Conservation (phyloP, 1,140 invertebrate genomes). For the Copidosoma floridanum region DNA sequence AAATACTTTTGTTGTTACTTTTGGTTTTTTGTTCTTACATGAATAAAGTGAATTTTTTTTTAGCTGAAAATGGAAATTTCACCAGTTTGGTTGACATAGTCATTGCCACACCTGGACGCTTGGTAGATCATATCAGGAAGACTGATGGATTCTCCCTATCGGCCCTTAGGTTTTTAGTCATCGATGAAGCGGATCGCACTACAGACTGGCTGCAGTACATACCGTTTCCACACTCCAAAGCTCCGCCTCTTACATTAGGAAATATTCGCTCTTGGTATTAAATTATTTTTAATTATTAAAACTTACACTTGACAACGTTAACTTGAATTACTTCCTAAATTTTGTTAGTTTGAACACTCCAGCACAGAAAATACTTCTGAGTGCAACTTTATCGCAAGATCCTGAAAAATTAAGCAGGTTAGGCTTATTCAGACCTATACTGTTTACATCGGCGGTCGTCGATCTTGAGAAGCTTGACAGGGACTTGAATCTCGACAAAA, state of each 20-base stretch:
- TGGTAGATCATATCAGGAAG: constrained; percentile 88
- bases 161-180: constrained; percentile 80
- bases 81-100: constrained; percentile 79
- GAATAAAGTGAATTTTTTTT: constrained; percentile 29
- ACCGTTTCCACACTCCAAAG: constrained; percentile 45
- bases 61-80: constrained; percentile 54
- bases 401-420: constrained; percentile 89
- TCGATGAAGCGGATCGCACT: constrained; percentile 95
- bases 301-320: constrained; percentile 17
- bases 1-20: constrained; percentile 35
- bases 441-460: constrained; percentile 76
- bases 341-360: constrained; percentile 55
- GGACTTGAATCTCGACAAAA: constrained; percentile 37
- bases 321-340: constrained; percentile 40
- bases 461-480: constrained; percentile 50
- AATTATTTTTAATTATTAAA: constrained; percentile 5
- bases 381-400: constrained; percentile 93
- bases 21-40: constrained; percentile 4
- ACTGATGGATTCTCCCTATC: constrained; percentile 84
- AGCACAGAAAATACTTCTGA: constrained; percentile 92
- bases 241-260: constrained; percentile 37
- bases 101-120: constrained; percentile 87
- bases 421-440: constrained; percentile 84
- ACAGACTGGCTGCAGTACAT: constrained; percentile 84
- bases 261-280: constrained; percentile 30